Evolutionary conservation across 2,113 vertebrate genomes (phyloP).

Genomic region (Tichodroma muraria): DNA sequence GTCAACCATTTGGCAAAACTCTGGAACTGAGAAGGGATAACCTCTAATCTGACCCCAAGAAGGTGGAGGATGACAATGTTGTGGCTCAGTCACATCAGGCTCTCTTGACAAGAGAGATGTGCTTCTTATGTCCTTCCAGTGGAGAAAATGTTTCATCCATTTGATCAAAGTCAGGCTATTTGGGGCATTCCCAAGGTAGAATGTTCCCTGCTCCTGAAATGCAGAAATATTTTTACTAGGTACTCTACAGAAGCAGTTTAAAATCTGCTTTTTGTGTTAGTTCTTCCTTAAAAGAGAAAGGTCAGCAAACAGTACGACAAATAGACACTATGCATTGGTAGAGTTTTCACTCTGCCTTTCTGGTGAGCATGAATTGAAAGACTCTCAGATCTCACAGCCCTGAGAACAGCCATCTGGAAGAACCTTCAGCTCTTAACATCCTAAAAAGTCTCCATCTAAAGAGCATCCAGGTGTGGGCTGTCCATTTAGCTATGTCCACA

Average conservation of each 20-base stretch:
- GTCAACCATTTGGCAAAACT: background rate
- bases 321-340: background rate
- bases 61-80: background rate
- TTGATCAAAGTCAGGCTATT: background rate
- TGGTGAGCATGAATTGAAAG: rapidly evolving
- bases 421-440: background rate
- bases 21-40: background rate
- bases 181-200: background rate
- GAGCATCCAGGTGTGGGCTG: too few relatives aligned
- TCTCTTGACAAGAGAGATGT: background rate
- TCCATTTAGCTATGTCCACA: background rate
- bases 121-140: background rate
- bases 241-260: background rate
- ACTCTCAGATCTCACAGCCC: background rate
- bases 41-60: background rate
- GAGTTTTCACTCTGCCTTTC: background rate
- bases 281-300: background rate
- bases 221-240: background rate
- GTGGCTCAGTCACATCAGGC: background rate
- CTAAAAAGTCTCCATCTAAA: background rate
- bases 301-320: background rate
- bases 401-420: background rate
- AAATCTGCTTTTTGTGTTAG: background rate
- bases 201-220: background rate
- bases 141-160: background rate